phyloP scores from a whole-genome alignment of 2,797 vertebrate genomes.

The Lophotriccus pileatus region DNA sequence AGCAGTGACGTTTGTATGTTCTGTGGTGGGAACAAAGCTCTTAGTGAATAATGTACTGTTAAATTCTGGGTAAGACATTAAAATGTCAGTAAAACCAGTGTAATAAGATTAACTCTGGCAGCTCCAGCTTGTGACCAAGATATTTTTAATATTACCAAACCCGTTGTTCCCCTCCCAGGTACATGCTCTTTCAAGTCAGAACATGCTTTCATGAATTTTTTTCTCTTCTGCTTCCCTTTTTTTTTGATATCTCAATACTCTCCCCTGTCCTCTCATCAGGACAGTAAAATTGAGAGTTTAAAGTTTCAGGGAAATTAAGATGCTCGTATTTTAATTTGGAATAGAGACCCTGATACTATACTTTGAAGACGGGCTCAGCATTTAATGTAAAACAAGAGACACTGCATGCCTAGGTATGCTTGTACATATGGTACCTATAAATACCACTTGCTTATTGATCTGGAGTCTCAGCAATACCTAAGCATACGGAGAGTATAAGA shows the following conservation, averaged over 20 bases:
- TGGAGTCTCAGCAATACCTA: neutral
- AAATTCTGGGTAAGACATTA: constrained; percentile 21
- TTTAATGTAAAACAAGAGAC: neutral
- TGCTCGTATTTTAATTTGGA: neutral
- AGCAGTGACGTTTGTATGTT: neutral
- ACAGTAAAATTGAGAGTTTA: neutral
- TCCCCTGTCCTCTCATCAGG: neutral
- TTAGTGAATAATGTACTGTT: constrained; percentile 30
- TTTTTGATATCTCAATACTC: neutral
- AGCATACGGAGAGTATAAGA: neutral
- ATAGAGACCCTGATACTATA: neutral
- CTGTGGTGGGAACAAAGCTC: neutral
- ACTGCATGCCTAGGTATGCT: neutral
- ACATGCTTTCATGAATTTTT: neutral
- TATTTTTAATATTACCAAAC: constrained; percentile 28
- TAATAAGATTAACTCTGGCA: neutral
- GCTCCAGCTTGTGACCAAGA: neutral
- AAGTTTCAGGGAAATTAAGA: neutral
- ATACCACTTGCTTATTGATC: neutral
- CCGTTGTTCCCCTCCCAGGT: neutral
- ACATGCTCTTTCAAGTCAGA: neutral
- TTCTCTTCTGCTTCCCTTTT: neutral
- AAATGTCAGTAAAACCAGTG: constrained; percentile 31
- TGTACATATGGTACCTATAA: neutral
- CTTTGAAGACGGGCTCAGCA: neutral